These are phyloP conservation scores for Neotragus pygmaeus DNA, from an alignment of 2,113 vertebrate species.

Conservation along the genomic window DNA sequence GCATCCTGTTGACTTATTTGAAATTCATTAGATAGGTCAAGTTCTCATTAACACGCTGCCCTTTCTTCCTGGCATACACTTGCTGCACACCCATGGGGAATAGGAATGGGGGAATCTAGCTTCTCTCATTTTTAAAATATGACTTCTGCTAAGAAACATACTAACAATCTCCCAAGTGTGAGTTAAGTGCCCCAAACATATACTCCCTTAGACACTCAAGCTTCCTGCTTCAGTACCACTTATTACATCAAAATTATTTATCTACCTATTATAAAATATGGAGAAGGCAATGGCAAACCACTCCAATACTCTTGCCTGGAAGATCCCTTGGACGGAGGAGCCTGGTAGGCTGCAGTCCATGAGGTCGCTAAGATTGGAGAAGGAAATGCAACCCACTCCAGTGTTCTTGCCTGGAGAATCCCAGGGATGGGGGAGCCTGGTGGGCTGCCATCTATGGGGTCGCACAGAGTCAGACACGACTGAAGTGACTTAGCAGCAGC, in stretches of 20 bases:
- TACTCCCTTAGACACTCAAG: not conserved
- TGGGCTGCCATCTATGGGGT: too few relatives aligned
- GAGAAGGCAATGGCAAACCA: too few relatives aligned
- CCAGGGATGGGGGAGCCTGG: too few relatives aligned
- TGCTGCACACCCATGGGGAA: not conserved
- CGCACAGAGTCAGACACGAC: too few relatives aligned
- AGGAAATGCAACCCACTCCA: too few relatives aligned
- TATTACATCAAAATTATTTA: not conserved
- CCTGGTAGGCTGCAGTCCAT: too few relatives aligned
- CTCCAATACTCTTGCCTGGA: too few relatives aligned
- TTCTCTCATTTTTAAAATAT: not conserved
- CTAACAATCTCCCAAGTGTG: not conserved
- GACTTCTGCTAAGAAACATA: not conserved
- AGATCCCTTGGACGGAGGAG: too few relatives aligned
- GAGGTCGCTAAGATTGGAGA: too few relatives aligned
- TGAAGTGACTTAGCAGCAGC: too few relatives aligned
- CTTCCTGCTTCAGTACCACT: not conserved
- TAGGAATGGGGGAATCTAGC: not conserved
- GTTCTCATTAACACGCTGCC: not conserved
- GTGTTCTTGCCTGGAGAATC: too few relatives aligned
- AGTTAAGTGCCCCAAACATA: not conserved
- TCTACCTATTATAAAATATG: not conserved
- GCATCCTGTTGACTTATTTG: not conserved
- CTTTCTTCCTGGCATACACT: not conserved
- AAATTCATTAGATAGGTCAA: not conserved